Conservation (phyloP, 2,888 invertebrate species). For the Caradrina clavipalpis region DNA sequence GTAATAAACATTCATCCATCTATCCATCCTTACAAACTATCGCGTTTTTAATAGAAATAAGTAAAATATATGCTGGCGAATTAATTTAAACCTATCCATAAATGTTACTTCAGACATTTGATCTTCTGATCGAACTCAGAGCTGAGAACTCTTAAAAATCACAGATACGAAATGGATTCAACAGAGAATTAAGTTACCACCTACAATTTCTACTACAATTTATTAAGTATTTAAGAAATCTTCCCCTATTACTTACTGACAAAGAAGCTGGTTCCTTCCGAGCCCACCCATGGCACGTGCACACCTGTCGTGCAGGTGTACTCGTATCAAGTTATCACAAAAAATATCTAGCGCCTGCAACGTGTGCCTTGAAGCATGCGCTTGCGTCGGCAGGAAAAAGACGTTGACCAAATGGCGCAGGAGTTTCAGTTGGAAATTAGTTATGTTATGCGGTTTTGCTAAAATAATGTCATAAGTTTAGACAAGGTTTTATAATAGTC, state of each 20-base stretch:
- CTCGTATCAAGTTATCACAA: constrained; percentile 56
- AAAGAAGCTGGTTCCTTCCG: constrained; percentile 34
- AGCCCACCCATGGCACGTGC: constrained; percentile 59
- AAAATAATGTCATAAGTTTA: background rate
- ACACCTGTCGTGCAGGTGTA: constrained; percentile 72
- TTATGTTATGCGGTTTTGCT: background rate
- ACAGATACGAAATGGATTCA: no score
- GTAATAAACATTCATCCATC: no score
- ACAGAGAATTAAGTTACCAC: no score
- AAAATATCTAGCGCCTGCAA: constrained; percentile 60
- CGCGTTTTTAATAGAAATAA: no score
- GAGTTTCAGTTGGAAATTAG: background rate
- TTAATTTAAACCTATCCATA: no score
- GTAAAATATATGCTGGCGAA: no score
- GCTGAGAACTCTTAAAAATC: no score
- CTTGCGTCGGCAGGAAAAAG: constrained; percentile 22
- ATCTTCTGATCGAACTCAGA: no score
- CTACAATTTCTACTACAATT: no score
- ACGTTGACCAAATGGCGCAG: constrained; percentile 23
- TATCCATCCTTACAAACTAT: no score
- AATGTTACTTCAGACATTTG: no score
- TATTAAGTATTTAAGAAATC: no score
- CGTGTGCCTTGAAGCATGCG: constrained; percentile 34
- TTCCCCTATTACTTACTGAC: constrained; percentile 6
- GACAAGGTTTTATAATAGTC: background rate